These are phyloP conservation scores for Nylanderia fulva DNA, from an alignment of 1,140 invertebrate species.

Conservation along the genomic window DNA sequence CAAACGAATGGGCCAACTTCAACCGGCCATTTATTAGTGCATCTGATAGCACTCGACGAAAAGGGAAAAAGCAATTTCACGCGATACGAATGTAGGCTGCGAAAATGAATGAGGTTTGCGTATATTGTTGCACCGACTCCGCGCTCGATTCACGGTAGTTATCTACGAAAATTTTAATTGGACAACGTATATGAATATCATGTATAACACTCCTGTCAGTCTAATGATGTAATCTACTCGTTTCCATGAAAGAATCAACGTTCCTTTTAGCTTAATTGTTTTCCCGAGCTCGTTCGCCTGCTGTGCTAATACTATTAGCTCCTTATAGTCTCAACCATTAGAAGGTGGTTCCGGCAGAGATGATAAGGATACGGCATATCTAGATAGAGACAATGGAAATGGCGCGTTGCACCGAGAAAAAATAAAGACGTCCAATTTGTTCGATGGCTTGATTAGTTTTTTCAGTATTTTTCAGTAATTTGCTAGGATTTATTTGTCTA, in stretches of 20 bases:
- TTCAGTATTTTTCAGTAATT: neutral
- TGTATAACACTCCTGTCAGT: conserved; percentile 38
- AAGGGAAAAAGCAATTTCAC: conserved; percentile 47
- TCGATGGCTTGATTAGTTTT: neutral
- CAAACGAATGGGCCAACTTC: neutral
- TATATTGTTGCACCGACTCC: conserved; percentile 21
- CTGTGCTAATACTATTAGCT: conserved; percentile 70
- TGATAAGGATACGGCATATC: conserved; percentile 28
- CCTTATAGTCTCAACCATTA: conserved; percentile 70
- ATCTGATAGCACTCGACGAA: conserved; percentile 23
- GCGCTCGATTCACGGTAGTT: conserved; percentile 16
- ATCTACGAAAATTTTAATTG: conserved; percentile 58
- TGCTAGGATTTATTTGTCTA: conserved; percentile 3
- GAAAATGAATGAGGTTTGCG: conserved; percentile 27
- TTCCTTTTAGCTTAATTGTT: conserved; percentile 75
- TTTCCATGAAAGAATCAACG: conserved; percentile 71
- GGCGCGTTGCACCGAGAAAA: conserved; percentile 23
- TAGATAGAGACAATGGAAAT: conserved; percentile 24
- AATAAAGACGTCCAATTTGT: conserved; percentile 1
- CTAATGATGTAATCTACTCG: conserved; percentile 72
- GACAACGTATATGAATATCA: conserved; percentile 26
- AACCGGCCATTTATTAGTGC: conserved; percentile 30
- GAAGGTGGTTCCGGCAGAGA: conserved; percentile 30
- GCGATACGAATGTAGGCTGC: conserved; percentile 18
- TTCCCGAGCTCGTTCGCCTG: conserved; percentile 46